Base-by-base conservation (phyloP, 2,888 invertebrate species). In the Aleiodes testaceus region DNA sequence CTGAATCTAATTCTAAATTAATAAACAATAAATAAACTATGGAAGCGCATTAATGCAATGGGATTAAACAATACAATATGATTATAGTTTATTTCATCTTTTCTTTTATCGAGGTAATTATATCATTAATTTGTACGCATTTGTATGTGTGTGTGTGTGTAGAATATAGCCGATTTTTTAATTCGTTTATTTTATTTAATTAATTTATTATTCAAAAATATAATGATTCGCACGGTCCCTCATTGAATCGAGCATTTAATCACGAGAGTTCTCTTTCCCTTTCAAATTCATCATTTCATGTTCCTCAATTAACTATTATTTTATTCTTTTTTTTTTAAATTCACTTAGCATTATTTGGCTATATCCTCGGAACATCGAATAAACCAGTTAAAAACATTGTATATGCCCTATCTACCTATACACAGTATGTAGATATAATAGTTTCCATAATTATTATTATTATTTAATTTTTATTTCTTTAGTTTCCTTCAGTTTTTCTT, bases 341-440 rank as follows among this genome's bases (percentile, higher is more conserved):
- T 82, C 80, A 80, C 78, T 79, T 82, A 79, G 78, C 77, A 72
- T 74, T 67, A 65, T 70, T 72, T 69, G 72, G 72, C 68, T 66
- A 73, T 70, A 84, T 83, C 80, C 80, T 84, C 81, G 82, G 84
- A 85, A 85, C 84, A 84, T 85, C 82, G 82, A 84, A 45, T 84
- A 85, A 85, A 86, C 80, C 81, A 83, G 82, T 85, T 85, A 84
- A 85, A 85, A 86, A 85, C 84, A 84, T 82, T 85, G 84, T 86
- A 83, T 85, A 85, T 83, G 79, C 78, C 82, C 84, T 84, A 84
- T 81, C 82, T 84, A 84, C 77, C 81, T 84, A 82, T 84, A 81
- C 81, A 84, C 81, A 83, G 78, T 83, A 82, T 79, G 81, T 81
- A 77, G 78, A 75, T 78, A 75, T 70, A 72, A 66, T 45, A 75